phyloP scores from a whole-genome alignment of 2,113 vertebrate genomes.

The Pavo muticus region DNA sequence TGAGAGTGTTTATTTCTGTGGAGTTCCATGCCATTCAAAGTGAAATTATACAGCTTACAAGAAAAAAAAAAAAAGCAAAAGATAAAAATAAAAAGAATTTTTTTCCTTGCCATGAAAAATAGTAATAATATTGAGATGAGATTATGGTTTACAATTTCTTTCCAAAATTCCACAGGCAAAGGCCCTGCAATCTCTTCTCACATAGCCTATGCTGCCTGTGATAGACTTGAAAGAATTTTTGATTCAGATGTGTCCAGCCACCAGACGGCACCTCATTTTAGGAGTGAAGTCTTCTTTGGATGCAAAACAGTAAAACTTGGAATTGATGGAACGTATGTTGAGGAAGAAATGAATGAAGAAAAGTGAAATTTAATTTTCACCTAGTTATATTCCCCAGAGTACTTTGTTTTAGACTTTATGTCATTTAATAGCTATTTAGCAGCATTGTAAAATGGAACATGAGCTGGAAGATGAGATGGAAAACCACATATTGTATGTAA shows the following conservation, averaged over 20 bases:
- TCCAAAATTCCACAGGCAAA: not conserved
- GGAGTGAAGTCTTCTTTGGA: not conserved
- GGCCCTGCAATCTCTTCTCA: not conserved
- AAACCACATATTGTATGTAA: not conserved
- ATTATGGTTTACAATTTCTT: not conserved
- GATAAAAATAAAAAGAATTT: not conserved
- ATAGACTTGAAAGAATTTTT: not conserved
- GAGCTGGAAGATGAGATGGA: not conserved
- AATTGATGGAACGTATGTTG: not conserved
- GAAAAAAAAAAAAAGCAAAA: not conserved
- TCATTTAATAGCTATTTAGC: not conserved
- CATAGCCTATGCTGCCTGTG: not conserved
- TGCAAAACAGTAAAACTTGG: not conserved
- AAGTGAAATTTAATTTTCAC: not conserved
- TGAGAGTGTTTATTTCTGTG: not conserved
- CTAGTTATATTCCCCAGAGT: not conserved
- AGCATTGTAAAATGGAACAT: not conserved
- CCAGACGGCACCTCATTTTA: accelerated
- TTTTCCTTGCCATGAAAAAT: not conserved
- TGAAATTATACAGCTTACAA: not conserved
- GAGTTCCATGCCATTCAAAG: not conserved
- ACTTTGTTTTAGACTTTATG: not conserved
- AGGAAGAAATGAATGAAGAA: not conserved
- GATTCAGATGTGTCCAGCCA: accelerated
- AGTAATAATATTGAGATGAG: not conserved